Evolutionary conservation across 1,140 invertebrate species (phyloP).

Genomic region (Formica exsecta): DNA sequence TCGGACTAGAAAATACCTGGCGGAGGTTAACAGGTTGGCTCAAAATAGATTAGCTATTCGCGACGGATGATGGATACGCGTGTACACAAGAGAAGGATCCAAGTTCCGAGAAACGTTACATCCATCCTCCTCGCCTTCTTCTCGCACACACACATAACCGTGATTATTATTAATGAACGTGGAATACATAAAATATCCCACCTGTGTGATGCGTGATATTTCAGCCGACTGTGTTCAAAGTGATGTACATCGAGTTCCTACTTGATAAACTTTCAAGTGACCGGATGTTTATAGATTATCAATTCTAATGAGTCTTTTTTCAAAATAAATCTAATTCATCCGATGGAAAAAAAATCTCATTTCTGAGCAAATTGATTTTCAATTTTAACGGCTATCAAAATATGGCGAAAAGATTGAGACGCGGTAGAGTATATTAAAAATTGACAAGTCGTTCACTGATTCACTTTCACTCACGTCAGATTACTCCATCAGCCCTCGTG

Average conservation of each 20-base stretch:
- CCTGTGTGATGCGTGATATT: not conserved
- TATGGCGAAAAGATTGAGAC: not conserved
- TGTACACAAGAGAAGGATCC: not conserved
- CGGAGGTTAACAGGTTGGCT: slow-evolving; percentile 23
- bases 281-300: not conserved
- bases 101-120: not conserved
- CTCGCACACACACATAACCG: not conserved
- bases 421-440: not conserved
- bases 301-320: not conserved
- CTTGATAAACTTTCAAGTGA: not conserved
- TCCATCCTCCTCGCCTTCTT: not conserved
- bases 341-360: not conserved
- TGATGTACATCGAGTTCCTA: not conserved
- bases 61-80: not conserved
- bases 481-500: not conserved
- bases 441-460: slow-evolving; percentile 12
- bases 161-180: slow-evolving; percentile 32
- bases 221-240: slow-evolving; percentile 10
- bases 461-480: slow-evolving; percentile 23
- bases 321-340: not conserved
- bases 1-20: not conserved
- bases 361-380: not conserved
- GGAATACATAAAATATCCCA: slow-evolving; percentile 3
- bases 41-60: slow-evolving; percentile 30
- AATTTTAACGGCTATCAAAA: not conserved